Evolutionary conservation across 2,888 invertebrate genomes (phyloP).

Genomic region (Eucriotettix oculatus): DNA sequence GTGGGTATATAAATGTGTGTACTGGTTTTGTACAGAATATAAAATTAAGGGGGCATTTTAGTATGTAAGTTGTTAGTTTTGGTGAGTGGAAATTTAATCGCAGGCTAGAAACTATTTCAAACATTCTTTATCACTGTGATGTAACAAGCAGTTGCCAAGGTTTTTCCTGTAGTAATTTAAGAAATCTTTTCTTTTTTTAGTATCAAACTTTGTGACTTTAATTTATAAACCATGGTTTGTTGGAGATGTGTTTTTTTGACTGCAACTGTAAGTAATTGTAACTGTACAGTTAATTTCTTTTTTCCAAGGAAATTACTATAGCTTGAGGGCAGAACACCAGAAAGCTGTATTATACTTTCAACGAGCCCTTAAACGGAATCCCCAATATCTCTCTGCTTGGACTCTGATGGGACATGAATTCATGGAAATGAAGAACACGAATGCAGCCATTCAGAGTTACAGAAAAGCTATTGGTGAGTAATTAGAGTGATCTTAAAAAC

Average conservation of each 20-base stretch:
- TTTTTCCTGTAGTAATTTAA: too few species aligned
- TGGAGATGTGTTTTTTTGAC: background rate
- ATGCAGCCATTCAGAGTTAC: conserved; percentile 97
- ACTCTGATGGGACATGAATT: conserved; percentile 98
- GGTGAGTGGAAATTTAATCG: too few species aligned
- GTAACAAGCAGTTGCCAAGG: too few species aligned
- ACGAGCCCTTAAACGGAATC: conserved; percentile 82
- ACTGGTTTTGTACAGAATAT: too few species aligned
- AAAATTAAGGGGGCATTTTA: too few species aligned
- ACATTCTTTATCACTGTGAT: too few species aligned
- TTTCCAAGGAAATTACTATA: conserved; percentile 82
- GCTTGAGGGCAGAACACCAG: conserved; percentile 86
- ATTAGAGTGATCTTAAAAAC: background rate
- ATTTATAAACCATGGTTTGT: too few species aligned
- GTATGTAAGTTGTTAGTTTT: too few species aligned
- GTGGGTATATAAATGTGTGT: too few species aligned
- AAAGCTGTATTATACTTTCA: conserved; percentile 97
- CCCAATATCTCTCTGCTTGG: conserved; percentile 90
- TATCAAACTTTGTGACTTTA: too few species aligned
- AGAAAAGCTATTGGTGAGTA: conserved; percentile 78
- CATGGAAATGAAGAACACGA: conserved; percentile 96
- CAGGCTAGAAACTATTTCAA: too few species aligned
- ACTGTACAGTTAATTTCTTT: background rate
- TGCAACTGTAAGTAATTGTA: background rate
- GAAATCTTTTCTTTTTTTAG: too few species aligned